Evolutionary conservation across 1,140 invertebrate genomes (phyloP).

Genomic region (Ostrea edulis): DNA sequence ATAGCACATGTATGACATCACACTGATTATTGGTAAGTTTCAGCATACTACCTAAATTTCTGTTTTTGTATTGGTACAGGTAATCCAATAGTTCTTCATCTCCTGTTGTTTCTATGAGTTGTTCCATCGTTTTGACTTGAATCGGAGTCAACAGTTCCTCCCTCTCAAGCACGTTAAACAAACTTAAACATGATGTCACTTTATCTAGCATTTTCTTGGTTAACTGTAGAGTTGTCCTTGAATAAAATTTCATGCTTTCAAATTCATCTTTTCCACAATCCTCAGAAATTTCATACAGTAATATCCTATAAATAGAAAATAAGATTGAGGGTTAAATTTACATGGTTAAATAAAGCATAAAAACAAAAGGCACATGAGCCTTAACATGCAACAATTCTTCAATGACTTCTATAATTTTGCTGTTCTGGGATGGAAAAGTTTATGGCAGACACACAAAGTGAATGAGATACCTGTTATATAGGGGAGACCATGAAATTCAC

Average conservation of each 20-base stretch:
- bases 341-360: too few species aligned
- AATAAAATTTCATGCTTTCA: slow-evolving; percentile 41
- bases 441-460: too few species aligned
- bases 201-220: slow-evolving; percentile 39
- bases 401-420: too few species aligned
- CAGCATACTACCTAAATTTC: slow-evolving; percentile 3
- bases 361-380: too few species aligned
- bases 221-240: neutral
- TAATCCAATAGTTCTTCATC: slow-evolving; percentile 30
- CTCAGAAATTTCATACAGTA: slow-evolving; percentile 36
- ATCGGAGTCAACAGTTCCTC: neutral
- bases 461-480: too few species aligned
- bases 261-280: slow-evolving; percentile 23
- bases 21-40: too few species aligned
- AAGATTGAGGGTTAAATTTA: too few species aligned
- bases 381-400: too few species aligned
- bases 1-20: too few species aligned
- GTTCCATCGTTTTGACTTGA: neutral
- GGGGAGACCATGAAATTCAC: too few species aligned
- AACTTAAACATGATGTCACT: slow-evolving; percentile 7
- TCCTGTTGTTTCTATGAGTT: neutral
- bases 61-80: slow-evolving; percentile 32
- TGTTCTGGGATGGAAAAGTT: too few species aligned
- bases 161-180: slow-evolving; percentile 35
- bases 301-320: neutral